These are phyloP conservation scores for Notechis scutatus DNA, from an alignment of 2,113 vertebrate species.

Conservation along the genomic window DNA sequence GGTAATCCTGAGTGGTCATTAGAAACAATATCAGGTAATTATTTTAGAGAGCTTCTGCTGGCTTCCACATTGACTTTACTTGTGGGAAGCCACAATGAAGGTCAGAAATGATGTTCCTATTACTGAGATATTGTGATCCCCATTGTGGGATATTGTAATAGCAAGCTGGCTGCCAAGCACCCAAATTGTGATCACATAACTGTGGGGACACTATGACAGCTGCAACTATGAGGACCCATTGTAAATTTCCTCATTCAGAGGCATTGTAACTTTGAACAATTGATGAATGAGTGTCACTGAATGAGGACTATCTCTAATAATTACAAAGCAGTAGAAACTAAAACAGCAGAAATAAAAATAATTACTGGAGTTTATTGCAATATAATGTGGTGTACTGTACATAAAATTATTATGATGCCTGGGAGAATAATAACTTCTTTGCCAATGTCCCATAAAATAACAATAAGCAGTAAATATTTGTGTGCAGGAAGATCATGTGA, in stretches of 20 bases:
- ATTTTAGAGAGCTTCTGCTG: not conserved
- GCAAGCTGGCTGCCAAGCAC: not conserved
- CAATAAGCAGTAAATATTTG: not conserved
- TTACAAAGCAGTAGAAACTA: not conserved
- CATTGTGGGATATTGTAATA: not conserved
- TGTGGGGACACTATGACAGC: not conserved
- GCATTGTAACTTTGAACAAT: not conserved
- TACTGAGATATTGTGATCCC: not conserved
- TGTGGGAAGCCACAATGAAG: not conserved
- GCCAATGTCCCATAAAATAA: not conserved
- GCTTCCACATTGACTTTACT: not conserved
- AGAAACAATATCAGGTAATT: not conserved
- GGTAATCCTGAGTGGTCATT: not conserved
- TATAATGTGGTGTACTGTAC: not conserved
- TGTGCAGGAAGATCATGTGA: not conserved
- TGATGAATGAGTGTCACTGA: not conserved
- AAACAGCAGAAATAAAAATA: not conserved
- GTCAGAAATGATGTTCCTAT: not conserved
- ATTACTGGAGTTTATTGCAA: not conserved
- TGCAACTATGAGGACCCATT: not conserved
- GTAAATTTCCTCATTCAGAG: not conserved
- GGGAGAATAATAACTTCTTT: not conserved
- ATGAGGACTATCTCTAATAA: not conserved
- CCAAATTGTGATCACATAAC: not conserved
- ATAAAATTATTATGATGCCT: not conserved